A percentile compares a stretch with the other conserved stretches of the same genome.
phyloP scores from a whole-genome alignment of 2,888 invertebrate genomes.

The Mimachlamys varia region DNA sequence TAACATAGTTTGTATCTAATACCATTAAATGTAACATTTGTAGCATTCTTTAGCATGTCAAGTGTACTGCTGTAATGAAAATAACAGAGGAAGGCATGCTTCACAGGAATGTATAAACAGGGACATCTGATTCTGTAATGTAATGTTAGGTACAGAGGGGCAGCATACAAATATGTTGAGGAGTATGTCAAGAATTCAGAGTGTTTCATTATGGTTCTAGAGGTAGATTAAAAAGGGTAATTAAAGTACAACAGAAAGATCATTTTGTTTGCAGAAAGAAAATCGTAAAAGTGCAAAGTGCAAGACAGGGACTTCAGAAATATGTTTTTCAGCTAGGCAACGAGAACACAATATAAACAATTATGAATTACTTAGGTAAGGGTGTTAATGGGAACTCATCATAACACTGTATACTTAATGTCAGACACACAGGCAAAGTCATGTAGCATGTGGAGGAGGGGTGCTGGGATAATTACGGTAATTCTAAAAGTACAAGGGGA shows the following conservation, averaged over 20 bases:
- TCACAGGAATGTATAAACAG: background rate
- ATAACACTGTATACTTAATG: background rate
- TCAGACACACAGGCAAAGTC: background rate
- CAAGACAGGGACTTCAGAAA: background rate
- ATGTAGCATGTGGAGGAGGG: background rate
- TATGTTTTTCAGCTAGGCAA: background rate
- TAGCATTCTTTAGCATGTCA: background rate
- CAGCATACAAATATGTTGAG: background rate
- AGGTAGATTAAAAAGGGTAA: background rate
- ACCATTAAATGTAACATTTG: background rate
- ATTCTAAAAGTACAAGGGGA: constrained; percentile 10
- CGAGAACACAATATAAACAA: background rate
- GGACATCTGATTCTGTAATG: background rate
- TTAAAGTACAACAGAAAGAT: background rate
- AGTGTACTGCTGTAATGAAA: background rate
- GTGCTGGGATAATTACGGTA: background rate
- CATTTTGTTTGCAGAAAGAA: background rate
- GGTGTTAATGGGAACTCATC: background rate
- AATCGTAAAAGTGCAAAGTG: background rate
- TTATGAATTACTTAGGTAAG: background rate
- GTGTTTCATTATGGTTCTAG: background rate
- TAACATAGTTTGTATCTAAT: background rate
- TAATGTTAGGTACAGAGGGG: background rate
- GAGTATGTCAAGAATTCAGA: background rate
- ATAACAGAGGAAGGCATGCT: background rate